Evolutionary conservation across 2,113 vertebrate species (phyloP), one percentile per base, ranked within the genome.

Genomic region (Apteryx mantelli): DNA sequence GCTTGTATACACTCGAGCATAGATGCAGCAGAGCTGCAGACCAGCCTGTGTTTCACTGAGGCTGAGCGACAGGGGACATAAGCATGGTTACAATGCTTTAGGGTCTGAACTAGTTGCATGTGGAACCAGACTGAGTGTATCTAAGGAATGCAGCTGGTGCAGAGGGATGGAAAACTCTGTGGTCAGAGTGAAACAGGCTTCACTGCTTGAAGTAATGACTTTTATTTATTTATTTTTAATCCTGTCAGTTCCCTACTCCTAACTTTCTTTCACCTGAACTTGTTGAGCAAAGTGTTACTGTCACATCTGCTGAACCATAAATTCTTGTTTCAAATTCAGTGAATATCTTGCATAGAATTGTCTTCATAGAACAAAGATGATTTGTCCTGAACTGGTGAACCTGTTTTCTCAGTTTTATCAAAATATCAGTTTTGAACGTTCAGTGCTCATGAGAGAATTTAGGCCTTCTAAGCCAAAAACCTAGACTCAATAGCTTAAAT

Each of bases 111-210:
- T 19, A 44, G 20, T 52, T 69, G 25, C 9, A 36, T 11, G 17
- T 71, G 60, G 26, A 88, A 46, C 28, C 63, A 86, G 32, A 21
- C 55, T 40, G 58, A 22, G 6, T 56, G 38, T 42, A 44, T 44
- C 32, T 81, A 9, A 0, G 2, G 36, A 77, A 66, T 8, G 32
- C 38, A 60, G 26, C 61, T 82, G 9, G 6, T 0, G 1, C 50
- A 34, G 32, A 60, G 44, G 55, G 32, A 60, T 77, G 68, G 70
- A 70, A 80, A 77, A 5, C 50, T 19, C 15, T 18, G 42, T 65
- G 25, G 17, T 74, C 26, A 58, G 52, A 64, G 46, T 48, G 42
- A 80, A 90, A 85, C 0, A 21, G 36, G 17, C 28, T 89, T 92
- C 11, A 20, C 12, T 78, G 36, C 30, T 28, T 42, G 42, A 56